phyloP scores from a whole-genome alignment of 2,888 invertebrate genomes.

The Palloptera scutellata region DNA sequence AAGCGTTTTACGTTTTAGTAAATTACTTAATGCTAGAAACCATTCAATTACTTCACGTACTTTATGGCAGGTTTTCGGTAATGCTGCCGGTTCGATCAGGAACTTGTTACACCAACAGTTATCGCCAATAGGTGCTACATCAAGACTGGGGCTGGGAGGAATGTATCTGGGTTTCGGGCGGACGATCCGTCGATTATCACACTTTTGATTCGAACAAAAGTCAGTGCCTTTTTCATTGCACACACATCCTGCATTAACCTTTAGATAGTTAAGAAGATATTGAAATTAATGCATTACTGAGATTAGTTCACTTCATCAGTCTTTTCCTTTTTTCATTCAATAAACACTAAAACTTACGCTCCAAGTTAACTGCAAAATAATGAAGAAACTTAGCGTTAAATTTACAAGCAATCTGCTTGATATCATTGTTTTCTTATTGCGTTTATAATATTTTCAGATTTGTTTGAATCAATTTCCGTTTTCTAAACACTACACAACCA shows the following conservation, averaged over 20 bases:
- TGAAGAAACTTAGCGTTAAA: constrained; percentile 10
- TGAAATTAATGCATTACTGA: background rate
- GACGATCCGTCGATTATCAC: constrained; percentile 43
- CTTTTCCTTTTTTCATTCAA: background rate
- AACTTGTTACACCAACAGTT: constrained; percentile 61
- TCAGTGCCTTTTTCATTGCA: constrained; percentile 56
- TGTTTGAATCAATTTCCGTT: too few relatives aligned
- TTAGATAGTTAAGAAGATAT: constrained; percentile 1
- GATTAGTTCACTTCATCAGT: background rate
- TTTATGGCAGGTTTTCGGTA: constrained; percentile 53
- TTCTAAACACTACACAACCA: too few relatives aligned
- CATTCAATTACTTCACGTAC: constrained; percentile 58
- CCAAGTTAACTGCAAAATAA: constrained; percentile 11
- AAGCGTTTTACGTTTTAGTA: constrained; percentile 51
- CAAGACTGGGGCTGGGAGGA: constrained; percentile 37
- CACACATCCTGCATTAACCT: constrained; percentile 55
- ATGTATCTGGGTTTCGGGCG: constrained; percentile 46
- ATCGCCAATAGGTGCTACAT: constrained; percentile 57
- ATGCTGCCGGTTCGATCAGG: constrained; percentile 60
- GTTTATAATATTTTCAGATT: background rate
- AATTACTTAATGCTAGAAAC: constrained; percentile 51
- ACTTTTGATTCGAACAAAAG: constrained; percentile 46
- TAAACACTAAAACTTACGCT: constrained; percentile 11
- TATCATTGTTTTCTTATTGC: constrained; percentile 20
- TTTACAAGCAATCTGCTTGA: constrained; percentile 1